These are phyloP conservation scores for Orussus abietinus DNA, from an alignment of 1,140 invertebrate genomes.

Conservation along the genomic window DNA sequence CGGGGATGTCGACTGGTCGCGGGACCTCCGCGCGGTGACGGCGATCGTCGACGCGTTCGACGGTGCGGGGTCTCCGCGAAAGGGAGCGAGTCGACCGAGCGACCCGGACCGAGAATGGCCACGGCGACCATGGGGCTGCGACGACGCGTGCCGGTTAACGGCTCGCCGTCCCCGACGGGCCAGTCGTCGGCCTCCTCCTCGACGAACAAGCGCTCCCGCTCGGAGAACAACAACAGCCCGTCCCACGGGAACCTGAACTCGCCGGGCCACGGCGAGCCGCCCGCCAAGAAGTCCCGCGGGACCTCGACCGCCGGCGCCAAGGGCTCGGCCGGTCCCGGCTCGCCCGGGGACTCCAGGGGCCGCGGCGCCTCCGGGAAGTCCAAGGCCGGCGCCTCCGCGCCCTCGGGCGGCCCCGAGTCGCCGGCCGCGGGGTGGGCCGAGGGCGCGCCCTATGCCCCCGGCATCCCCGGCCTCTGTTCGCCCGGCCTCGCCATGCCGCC, in stretches of 20 bases:
- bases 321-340: too few relatives aligned
- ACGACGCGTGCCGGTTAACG: slow-evolving; percentile 46
- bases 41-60: too few relatives aligned
- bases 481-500: slow-evolving; percentile 34
- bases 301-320: slow-evolving; percentile 17
- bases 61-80: too few relatives aligned
- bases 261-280: slow-evolving; percentile 34
- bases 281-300: slow-evolving; percentile 43
- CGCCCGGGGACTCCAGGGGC: too few relatives aligned
- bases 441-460: slow-evolving; percentile 35
- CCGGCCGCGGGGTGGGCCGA: not conserved
- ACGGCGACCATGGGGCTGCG: slow-evolving; percentile 50
- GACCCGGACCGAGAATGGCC: slow-evolving; percentile 32
- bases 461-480: slow-evolving; percentile 35
- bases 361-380: not conserved
- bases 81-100: too few relatives aligned
- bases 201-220: slow-evolving; percentile 42
- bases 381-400: not conserved
- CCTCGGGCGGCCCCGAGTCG: not conserved
- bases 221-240: slow-evolving; percentile 51
- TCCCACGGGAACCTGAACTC: slow-evolving; percentile 52
- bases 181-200: slow-evolving; percentile 17
- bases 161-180: slow-evolving; percentile 26
- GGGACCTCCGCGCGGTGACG: too few relatives aligned
- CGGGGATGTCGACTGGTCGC: too few relatives aligned